Conservation (phyloP, 1,140 invertebrate genomes). For the Euura saliciscinereae region DNA sequence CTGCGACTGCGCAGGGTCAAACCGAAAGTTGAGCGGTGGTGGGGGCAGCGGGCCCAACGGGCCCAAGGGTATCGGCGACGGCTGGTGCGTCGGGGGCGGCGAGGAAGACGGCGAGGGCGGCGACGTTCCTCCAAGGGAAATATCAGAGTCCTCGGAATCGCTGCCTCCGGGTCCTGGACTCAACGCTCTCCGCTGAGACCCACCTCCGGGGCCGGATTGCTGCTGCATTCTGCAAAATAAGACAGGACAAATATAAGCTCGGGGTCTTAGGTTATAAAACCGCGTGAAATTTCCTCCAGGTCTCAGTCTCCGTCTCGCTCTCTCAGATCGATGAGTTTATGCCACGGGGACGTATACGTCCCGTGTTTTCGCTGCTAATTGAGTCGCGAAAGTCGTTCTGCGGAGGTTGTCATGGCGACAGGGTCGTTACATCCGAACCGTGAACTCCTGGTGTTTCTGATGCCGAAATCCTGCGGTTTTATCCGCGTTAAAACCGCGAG, state of each 20-base stretch:
- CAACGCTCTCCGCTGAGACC: conserved; percentile 43
- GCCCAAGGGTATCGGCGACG: conserved; percentile 46
- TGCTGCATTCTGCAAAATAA: conserved; percentile 53
- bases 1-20: conserved; percentile 52
- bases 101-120: conserved; percentile 54
- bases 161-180: conserved; percentile 53
- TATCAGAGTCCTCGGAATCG: conserved; percentile 57
- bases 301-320: neutral
- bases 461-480: neutral
- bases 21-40: conserved; percentile 54
- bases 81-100: conserved; percentile 51
- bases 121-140: conserved; percentile 55
- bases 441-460: too few species aligned
- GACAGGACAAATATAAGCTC: neutral
- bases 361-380: conserved; percentile 55
- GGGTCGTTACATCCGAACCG: neutral
- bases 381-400: conserved; percentile 35
- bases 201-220: conserved; percentile 52
- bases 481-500: neutral
- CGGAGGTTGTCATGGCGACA: conserved; percentile 45
- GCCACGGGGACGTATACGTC: neutral
- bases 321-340: neutral
- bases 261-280: too few species aligned
- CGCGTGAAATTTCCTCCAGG: too few species aligned
- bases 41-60: conserved; percentile 50